Conservation (phyloP, 2,797 vertebrate species). For the Geotrypetes seraphini region DNA sequence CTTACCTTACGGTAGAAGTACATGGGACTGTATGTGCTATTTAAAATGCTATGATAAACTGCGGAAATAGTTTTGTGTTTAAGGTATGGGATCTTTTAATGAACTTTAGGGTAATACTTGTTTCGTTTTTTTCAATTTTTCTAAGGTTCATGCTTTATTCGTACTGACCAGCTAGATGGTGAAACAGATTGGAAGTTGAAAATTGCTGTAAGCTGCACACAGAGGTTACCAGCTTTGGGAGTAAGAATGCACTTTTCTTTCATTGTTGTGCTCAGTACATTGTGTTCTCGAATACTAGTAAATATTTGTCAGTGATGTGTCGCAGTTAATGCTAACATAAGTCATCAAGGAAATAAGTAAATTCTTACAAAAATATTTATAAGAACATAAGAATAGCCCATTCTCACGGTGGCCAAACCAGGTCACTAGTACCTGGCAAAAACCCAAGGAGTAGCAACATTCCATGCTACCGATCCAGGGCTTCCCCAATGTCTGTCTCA, state of each 20-base stretch:
- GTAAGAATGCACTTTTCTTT: conserved; percentile 44
- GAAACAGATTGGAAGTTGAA: conserved; percentile 98
- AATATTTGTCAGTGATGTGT: too few species aligned
- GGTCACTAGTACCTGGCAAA: too few species aligned
- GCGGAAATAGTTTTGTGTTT: neutral
- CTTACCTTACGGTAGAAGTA: too few species aligned
- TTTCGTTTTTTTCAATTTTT: conserved; percentile 12
- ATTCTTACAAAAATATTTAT: neutral
- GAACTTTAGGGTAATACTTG: neutral
- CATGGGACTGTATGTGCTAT: conserved; percentile 1
- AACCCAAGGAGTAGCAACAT: too few species aligned
- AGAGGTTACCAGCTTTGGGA: conserved; percentile 82
- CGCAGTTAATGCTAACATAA: too few species aligned
- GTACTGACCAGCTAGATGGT: conserved; percentile 93
- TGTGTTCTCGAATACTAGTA: too few species aligned
- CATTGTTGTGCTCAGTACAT: too few species aligned
- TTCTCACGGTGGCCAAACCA: too few species aligned
- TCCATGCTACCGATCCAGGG: too few species aligned
- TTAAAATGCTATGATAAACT: neutral
- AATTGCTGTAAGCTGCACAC: conserved; percentile 85
- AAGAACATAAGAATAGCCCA: too few species aligned
- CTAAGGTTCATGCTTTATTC: conserved; percentile 88
- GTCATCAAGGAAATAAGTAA: neutral
- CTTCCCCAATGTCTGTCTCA: too few species aligned
- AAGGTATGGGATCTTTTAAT: too few species aligned